Conservation (phyloP, 2,113 vertebrate genomes). For the Dunckerocampus dactyliophorus region DNA sequence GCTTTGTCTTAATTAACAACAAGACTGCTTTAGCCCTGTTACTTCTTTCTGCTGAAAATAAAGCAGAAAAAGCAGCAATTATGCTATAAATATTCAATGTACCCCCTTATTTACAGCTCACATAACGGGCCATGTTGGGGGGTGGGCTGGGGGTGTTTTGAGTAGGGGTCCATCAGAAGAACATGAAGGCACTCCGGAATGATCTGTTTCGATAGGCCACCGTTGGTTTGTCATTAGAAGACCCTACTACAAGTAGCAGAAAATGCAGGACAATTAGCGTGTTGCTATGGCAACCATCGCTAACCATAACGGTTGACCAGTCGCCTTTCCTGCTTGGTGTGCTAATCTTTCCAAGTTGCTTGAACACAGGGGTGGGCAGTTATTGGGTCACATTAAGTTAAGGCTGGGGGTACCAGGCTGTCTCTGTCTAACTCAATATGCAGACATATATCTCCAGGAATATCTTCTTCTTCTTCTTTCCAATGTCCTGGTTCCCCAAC, state of each 20-base stretch:
- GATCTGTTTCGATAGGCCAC: constrained; percentile 6
- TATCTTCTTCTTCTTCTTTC: too few species aligned
- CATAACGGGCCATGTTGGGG: constrained; percentile 77
- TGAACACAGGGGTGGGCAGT: too few species aligned
- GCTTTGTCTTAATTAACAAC: constrained; percentile 99
- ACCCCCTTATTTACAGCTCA: constrained; percentile 88
- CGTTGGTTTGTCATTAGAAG: too few species aligned
- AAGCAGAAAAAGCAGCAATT: constrained; percentile 88
- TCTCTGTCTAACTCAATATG: too few species aligned
- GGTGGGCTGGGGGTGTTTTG: background rate
- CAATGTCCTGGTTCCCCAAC: too few species aligned
- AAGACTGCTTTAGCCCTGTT: constrained; percentile 90
- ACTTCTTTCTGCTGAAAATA: constrained; percentile 78
- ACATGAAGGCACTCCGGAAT: background rate
- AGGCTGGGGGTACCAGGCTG: too few species aligned
- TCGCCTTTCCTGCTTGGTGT: background rate
- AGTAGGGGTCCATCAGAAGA: too few species aligned
- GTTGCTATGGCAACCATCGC: background rate
- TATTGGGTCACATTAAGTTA: too few species aligned
- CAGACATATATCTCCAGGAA: too few species aligned
- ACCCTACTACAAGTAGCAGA: background rate
- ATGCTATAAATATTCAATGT: constrained; percentile 96
- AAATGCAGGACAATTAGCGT: constrained; percentile 1
- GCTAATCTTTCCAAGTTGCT: too few species aligned
- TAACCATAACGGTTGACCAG: background rate